Evolutionary conservation across 1,140 invertebrate genomes (phyloP).

Genomic region (Temnothorax longispinosus): DNA sequence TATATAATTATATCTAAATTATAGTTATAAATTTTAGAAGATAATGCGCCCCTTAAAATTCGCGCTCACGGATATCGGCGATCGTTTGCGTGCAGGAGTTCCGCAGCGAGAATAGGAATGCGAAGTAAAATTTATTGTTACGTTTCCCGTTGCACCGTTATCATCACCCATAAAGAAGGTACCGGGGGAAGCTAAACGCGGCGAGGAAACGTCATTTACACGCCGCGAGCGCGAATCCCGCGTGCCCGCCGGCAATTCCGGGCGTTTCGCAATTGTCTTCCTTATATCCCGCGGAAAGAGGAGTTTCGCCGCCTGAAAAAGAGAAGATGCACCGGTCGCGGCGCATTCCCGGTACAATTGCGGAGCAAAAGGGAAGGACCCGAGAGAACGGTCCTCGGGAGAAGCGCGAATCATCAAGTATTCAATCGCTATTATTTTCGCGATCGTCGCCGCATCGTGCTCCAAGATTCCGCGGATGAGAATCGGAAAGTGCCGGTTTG

Average conservation of each 20-base stretch:
- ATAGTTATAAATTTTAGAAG: background rate
- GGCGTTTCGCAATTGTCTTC: conserved; percentile 49
- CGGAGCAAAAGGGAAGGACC: background rate
- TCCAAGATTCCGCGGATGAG: background rate
- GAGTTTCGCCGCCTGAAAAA: background rate
- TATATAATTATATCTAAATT: background rate
- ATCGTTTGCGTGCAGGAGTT: background rate
- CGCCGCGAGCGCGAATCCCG: conserved; percentile 11
- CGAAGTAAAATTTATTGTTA: conserved; percentile 42
- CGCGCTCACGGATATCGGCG: background rate
- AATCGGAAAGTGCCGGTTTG: background rate
- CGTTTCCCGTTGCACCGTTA: conserved; percentile 20
- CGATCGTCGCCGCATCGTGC: background rate
- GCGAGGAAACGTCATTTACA: conserved; percentile 42
- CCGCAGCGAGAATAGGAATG: background rate
- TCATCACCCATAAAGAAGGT: conserved; percentile 19
- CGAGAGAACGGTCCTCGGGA: background rate
- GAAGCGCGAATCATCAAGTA: conserved; percentile 10
- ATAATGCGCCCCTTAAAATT: background rate
- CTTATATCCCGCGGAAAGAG: conserved; percentile 25
- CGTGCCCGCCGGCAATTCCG: conserved; percentile 29
- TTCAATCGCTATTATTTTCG: conserved; percentile 45
- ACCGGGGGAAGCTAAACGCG: background rate
- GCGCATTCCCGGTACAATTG: conserved; percentile 28
- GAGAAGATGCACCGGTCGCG: background rate